Evolutionary conservation across 2,888 invertebrate genomes (phyloP).

Genomic region (Catocala sponsa): DNA sequence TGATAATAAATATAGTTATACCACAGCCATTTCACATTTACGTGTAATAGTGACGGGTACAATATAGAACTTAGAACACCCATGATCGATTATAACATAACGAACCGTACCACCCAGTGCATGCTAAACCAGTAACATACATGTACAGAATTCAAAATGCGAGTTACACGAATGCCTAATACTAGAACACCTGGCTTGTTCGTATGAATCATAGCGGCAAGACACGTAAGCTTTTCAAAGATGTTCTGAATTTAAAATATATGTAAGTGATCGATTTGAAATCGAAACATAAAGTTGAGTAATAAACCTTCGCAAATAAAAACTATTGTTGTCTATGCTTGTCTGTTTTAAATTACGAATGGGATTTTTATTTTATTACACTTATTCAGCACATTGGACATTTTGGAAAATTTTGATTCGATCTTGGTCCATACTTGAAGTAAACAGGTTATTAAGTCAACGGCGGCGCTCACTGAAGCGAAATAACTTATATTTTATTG

Average conservation of each 20-base stretch:
- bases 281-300: conserved; percentile 33
- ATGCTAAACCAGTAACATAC: conserved; percentile 41
- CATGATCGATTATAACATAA: conserved; percentile 49
- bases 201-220: conserved; percentile 42
- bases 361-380: conserved; percentile 21
- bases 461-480: conserved; percentile 34
- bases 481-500: conserved; percentile 52
- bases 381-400: background rate
- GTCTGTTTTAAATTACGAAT: conserved; percentile 44
- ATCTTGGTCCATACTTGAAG: conserved; percentile 14
- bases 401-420: conserved; percentile 24
- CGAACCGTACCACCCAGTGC: conserved; percentile 56
- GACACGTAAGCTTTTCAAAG: conserved; percentile 46
- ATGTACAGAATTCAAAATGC: conserved; percentile 56
- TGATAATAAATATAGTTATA: conserved; percentile 5
- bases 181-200: conserved; percentile 46
- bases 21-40: background rate
- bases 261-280: conserved; percentile 34
- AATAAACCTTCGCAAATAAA: conserved; percentile 22
- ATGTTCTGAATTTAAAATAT: conserved; percentile 54
- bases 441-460: conserved; percentile 19
- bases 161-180: conserved; percentile 45
- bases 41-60: conserved; percentile 8
- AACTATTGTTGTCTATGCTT: conserved; percentile 45
- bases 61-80: conserved; percentile 18